Evolutionary conservation across 2,888 invertebrate genomes (phyloP), one percentile per base, ranked within the genome.

Genomic region (Ctena decussata): DNA sequence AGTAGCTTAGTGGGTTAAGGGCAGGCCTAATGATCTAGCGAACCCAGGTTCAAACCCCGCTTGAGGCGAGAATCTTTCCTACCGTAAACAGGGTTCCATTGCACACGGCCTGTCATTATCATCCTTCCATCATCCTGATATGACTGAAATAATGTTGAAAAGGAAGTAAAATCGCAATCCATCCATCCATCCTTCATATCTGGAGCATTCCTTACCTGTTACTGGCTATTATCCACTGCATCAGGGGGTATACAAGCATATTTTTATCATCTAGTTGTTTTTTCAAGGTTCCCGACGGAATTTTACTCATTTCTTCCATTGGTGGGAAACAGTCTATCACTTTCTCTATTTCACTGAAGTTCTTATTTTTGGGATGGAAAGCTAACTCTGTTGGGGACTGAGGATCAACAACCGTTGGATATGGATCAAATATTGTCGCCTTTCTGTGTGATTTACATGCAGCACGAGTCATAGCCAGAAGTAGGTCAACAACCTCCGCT

Each of bases 141-240:
- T n/a, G n/a, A n/a, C n/a, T n/a, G n/a, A n/a, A n/a, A n/a, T n/a
- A n/a, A n/a, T n/a, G n/a, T n/a, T n/a, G n/a, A n/a, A n/a, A n/a
- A n/a, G n/a, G n/a, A n/a, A n/a, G n/a, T n/a, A n/a, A n/a, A n/a
- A n/a, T n/a, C n/a, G n/a, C n/a, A n/a, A n/a, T n/a, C n/a, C n/a
- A n/a, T n/a, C n/a, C n/a, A n/a, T n/a, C n/a, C n/a, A n/a, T n/a
- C n/a, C n/a, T n/a, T n/a, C n/a, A n/a, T n/a, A n/a, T n/a, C n/a
- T n/a, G n/a, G n/a, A n/a, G 15, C 41, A 41, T 11, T 11, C 15
- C 6, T 27, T 41, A 88, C 88, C 95, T 90, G 80, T 95, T 95
- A 86, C 95, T 95, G 32, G 93, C 90, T 37, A 95, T 94, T 24
- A 95, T 94, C 95, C 95, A 95, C 79, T 94, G 94, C 41, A 95